Evolutionary conservation across 2,113 vertebrate genomes (phyloP).

Genomic region (Brachyhypopomus gauderio): DNA sequence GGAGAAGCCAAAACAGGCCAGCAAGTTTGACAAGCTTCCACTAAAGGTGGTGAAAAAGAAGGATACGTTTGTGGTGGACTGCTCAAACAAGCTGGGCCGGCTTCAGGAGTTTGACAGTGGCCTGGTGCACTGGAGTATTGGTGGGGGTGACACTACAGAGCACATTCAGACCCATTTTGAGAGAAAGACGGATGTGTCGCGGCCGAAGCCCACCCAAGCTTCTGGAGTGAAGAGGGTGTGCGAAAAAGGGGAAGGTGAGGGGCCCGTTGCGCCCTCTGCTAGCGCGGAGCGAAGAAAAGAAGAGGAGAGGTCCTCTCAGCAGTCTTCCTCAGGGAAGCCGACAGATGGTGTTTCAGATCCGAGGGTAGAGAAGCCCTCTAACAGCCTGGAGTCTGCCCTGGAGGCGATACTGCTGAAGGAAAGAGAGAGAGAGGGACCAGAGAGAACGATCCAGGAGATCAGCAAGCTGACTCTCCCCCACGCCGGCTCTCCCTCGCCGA

Average conservation of each 20-base stretch:
- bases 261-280: slow-evolving; percentile 8
- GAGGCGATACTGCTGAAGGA: slow-evolving; percentile 46
- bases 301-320: slow-evolving; percentile 60
- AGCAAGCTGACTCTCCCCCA: slow-evolving; percentile 63
- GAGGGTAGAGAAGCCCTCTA: slow-evolving; percentile 53
- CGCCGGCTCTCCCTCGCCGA: slow-evolving; percentile 17
- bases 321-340: slow-evolving; percentile 52
- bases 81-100: slow-evolving; percentile 84
- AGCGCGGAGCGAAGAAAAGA: slow-evolving; percentile 51
- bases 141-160: slow-evolving; percentile 95
- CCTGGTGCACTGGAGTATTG: slow-evolving; percentile 94
- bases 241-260: slow-evolving; percentile 68
- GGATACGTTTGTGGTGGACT: slow-evolving; percentile 87
- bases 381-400: slow-evolving; percentile 26
- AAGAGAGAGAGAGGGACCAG: slow-evolving; percentile 45
- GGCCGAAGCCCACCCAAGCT: slow-evolving; percentile 65
- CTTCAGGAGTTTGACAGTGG: slow-evolving; percentile 96
- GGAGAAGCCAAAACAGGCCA: slow-evolving; percentile 84
- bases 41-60: slow-evolving; percentile 91
- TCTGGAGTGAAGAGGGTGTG: slow-evolving; percentile 71
- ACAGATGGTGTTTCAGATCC: slow-evolving; percentile 32
- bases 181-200: slow-evolving; percentile 81
- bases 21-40: slow-evolving; percentile 97
- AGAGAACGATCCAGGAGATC: slow-evolving; percentile 60
- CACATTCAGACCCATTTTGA: slow-evolving; percentile 99